phyloP scores from a whole-genome alignment of 2,113 vertebrate species.

The Pantherophis guttatus region DNA sequence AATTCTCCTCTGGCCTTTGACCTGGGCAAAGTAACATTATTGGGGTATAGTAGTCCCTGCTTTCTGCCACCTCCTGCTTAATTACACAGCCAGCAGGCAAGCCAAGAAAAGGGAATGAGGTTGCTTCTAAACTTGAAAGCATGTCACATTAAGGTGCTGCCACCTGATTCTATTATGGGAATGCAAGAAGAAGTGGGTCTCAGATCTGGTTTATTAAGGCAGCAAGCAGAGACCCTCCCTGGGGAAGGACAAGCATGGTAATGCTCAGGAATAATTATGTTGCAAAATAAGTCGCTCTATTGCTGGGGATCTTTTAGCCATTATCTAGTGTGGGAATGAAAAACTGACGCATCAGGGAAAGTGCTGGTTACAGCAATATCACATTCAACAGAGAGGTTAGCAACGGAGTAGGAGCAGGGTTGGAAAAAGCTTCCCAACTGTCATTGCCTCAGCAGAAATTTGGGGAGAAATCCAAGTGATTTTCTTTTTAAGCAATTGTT shows the following conservation, averaged over 20 bases:
- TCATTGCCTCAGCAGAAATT: conserved; percentile 57
- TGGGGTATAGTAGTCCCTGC: not conserved
- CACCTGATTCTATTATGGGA: conserved; percentile 9
- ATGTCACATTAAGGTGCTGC: conserved; percentile 4
- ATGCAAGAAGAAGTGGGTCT: conserved; percentile 18
- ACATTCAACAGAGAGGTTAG: conserved; percentile 49
- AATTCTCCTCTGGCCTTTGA: not conserved
- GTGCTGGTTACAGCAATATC: conserved; percentile 63
- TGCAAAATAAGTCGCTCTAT: conserved; percentile 33
- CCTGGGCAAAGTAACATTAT: not conserved
- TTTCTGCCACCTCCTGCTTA: not conserved
- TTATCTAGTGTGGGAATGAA: conserved; percentile 54
- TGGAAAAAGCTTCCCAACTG: conserved; percentile 48
- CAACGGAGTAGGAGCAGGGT: conserved; percentile 34
- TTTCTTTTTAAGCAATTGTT: conserved; percentile 53
- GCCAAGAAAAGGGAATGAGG: not conserved
- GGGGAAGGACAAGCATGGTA: not conserved
- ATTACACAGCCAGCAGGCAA: not conserved
- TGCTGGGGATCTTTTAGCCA: conserved; percentile 47
- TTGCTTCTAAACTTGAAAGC: conserved; percentile 16
- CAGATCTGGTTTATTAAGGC: conserved; percentile 7
- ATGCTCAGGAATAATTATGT: conserved; percentile 48
- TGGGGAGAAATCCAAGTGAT: conserved; percentile 53
- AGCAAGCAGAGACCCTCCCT: not conserved
- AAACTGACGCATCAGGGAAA: conserved; percentile 56